Conservation (phyloP, 2,797 vertebrate genomes). For the Melanotaenia boesemani region DNA sequence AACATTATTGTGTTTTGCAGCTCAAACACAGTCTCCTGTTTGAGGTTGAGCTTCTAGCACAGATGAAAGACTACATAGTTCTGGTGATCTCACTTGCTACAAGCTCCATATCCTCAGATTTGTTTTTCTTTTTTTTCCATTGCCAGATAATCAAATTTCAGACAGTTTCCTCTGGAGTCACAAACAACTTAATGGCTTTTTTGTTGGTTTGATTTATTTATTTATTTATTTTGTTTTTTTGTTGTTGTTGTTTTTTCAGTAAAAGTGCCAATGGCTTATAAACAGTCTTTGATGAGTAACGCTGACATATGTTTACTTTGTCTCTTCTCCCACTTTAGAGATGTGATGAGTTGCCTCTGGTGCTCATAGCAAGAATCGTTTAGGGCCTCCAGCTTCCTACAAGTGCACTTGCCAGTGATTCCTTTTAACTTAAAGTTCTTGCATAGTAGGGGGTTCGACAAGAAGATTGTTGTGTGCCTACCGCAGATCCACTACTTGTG, state of each 20-base stretch:
- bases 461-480: constrained; percentile 5
- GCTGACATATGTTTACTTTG: constrained; percentile 1
- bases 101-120: too few relatives aligned
- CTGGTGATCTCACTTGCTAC: too few relatives aligned
- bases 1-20: not conserved
- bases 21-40: not conserved
- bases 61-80: too few relatives aligned
- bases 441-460: constrained; percentile 18
- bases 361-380: not conserved
- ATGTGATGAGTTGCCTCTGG: constrained; percentile 1
- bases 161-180: constrained; percentile 1
- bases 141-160: not conserved
- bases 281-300: not conserved
- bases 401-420: constrained; percentile 15
- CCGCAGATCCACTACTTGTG: not conserved
- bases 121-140: not conserved
- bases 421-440: constrained; percentile 21
- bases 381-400: constrained; percentile 1
- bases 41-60: too few relatives aligned
- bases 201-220: not conserved
- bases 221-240: not conserved
- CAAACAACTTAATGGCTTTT: not conserved
- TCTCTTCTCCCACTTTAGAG: not conserved
- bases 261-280: too few relatives aligned
- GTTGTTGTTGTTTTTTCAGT: not conserved